phyloP scores from a whole-genome alignment of 2,797 vertebrate genomes.

The Bucorvus abyssinicus region DNA sequence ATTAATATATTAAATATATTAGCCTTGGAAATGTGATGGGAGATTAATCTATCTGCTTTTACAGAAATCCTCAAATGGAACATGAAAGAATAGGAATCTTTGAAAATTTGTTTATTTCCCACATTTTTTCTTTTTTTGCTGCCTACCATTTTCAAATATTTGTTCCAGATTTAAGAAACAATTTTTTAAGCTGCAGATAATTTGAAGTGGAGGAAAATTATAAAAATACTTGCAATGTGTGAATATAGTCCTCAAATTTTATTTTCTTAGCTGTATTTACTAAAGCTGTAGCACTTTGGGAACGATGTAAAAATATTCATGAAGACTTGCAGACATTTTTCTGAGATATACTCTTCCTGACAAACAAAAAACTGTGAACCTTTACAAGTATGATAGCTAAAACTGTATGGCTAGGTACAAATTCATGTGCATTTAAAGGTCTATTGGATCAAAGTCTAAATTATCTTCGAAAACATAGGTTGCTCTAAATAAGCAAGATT shows the following conservation, averaged over 20 bases:
- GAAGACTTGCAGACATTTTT: conserved; percentile 2
- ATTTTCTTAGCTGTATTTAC: conserved; percentile 23
- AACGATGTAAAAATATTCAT: not conserved
- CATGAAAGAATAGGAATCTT: not conserved
- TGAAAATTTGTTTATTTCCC: not conserved
- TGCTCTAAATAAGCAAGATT: not conserved
- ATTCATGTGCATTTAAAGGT: not conserved
- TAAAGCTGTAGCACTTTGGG: not conserved
- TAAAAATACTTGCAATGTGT: not conserved
- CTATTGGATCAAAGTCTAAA: not conserved
- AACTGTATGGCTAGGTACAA: not conserved
- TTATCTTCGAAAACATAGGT: not conserved
- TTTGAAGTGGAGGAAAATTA: not conserved
- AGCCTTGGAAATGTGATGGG: not conserved
- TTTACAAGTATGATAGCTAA: not conserved
- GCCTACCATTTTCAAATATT: not conserved
- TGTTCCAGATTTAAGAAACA: not conserved
- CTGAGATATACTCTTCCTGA: not conserved
- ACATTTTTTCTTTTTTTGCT: not conserved
- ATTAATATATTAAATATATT: not conserved
- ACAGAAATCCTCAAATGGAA: not conserved
- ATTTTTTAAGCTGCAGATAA: not conserved
- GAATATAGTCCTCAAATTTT: not conserved
- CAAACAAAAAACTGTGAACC: not conserved
- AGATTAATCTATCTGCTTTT: not conserved